phyloP scores from a whole-genome alignment of 2,113 vertebrate genomes.

The Neofelis nebulosa region DNA sequence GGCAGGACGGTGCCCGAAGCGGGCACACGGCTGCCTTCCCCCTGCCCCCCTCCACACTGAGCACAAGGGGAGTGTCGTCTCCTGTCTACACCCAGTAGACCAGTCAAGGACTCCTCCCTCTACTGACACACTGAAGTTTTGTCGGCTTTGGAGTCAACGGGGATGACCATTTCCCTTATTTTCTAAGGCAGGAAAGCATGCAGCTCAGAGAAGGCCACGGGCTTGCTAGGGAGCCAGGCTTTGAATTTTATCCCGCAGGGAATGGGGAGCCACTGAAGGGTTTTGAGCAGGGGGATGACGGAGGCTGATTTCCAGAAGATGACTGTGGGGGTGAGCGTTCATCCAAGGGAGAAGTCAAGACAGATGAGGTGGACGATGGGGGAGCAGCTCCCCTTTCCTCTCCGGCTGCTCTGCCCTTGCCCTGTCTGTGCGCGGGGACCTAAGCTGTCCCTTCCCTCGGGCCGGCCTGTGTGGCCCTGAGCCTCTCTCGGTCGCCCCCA shows the following conservation, averaged over 20 bases:
- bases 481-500: constrained; percentile 66
- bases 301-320: background rate
- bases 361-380: too few relatives aligned
- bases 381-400: accelerated
- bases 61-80: accelerated
- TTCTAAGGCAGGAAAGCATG: background rate
- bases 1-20: too few relatives aligned
- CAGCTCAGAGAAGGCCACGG: background rate
- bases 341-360: background rate
- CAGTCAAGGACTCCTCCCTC: background rate
- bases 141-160: background rate
- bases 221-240: background rate
- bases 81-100: background rate
- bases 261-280: background rate
- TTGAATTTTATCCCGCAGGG: background rate
- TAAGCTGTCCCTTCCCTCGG: background rate
- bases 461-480: background rate
- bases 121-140: accelerated
- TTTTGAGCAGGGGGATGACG: background rate
- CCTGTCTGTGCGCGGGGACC: background rate
- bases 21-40: accelerated
- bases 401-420: background rate
- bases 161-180: background rate
- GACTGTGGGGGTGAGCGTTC: background rate
- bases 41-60: accelerated